Conservation (phyloP, 2,888 invertebrate genomes). For the Orchestes rusci region DNA sequence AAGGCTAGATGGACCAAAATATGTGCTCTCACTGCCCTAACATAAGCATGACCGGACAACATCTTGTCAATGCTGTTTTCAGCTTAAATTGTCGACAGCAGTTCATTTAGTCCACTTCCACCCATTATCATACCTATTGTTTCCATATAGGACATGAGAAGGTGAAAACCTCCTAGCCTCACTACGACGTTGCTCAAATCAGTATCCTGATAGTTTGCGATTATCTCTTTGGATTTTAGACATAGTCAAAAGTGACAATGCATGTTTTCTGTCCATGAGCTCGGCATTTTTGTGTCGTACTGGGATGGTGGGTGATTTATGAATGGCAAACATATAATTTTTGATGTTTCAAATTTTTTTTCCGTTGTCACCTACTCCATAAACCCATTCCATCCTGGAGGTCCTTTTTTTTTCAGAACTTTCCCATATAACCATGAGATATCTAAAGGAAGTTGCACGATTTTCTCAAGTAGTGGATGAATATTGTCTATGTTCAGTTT, state of each 20-base stretch:
- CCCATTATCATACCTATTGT: too few relatives aligned
- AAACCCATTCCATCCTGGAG: constrained; percentile 7
- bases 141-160: constrained; percentile 9
- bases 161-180: constrained; percentile 5
- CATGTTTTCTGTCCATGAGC: constrained; percentile 5
- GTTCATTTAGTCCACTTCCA: not conserved
- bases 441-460: not conserved
- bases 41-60: constrained; percentile 29
- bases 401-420: not conserved
- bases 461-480: constrained; percentile 1
- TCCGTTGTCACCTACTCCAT: constrained; percentile 2
- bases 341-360: not conserved
- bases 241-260: constrained; percentile 11
- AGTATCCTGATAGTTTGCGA: not conserved
- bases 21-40: too few relatives aligned
- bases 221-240: constrained; percentile 7
- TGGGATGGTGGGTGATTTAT: not conserved
- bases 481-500: constrained; percentile 1
- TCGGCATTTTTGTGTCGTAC: constrained; percentile 1
- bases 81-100: not conserved
- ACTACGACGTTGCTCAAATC: constrained; percentile 1
- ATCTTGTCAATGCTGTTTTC: constrained; percentile 29
- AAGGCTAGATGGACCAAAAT: constrained; percentile 5
- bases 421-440: not conserved
- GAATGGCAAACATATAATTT: constrained; percentile 2